Conservation (phyloP, 2,113 vertebrate species). For the Labeo catla region DNA sequence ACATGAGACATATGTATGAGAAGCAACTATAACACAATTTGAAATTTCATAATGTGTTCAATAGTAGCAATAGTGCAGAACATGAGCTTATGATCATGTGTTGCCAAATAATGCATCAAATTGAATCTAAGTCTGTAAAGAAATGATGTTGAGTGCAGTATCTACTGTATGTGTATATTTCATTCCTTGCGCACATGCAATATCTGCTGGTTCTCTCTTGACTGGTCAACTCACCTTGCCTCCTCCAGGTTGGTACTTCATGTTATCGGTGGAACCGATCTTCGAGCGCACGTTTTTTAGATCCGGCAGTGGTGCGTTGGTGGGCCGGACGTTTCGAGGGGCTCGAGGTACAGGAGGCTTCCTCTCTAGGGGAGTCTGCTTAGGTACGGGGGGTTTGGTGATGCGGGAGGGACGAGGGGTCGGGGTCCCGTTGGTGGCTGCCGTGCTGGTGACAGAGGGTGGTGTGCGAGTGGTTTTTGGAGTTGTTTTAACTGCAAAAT, state of each 20-base stretch:
- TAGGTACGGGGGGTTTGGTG: constrained; percentile 77
- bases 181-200: constrained; percentile 20
- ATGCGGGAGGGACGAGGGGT: constrained; percentile 69
- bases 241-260: constrained; percentile 94
- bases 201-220: neutral
- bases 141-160: neutral
- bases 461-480: constrained; percentile 74
- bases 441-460: constrained; percentile 52
- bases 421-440: constrained; percentile 67
- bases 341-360: constrained; percentile 75
- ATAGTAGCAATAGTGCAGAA: neutral
- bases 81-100: neutral
- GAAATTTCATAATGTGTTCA: neutral
- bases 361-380: constrained; percentile 79
- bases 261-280: constrained; percentile 92
- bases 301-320: constrained; percentile 81
- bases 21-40: neutral
- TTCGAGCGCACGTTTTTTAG: constrained; percentile 93
- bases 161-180: neutral
- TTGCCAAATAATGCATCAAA: constrained; percentile 20
- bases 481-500: constrained; percentile 65
- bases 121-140: constrained; percentile 2
- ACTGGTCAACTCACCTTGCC: constrained; percentile 83
- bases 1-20: neutral
- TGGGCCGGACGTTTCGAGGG: constrained; percentile 62